A percentile compares a stretch with the other conserved stretches of the same genome.
These are phyloP conservation scores for Suricata suricatta DNA, from an alignment of 2,113 vertebrate species.

Conservation along the genomic window DNA sequence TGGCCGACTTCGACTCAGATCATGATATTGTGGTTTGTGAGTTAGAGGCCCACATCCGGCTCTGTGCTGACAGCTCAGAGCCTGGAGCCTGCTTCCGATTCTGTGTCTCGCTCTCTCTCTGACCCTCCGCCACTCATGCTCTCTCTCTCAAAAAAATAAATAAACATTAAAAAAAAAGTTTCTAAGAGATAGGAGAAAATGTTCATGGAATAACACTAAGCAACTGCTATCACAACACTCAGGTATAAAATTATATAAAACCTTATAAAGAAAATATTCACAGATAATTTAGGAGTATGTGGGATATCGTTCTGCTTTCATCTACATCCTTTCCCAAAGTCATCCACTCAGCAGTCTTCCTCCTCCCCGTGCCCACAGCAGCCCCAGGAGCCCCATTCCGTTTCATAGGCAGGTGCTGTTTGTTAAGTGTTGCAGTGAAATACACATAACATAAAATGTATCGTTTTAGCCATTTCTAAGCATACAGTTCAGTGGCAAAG, in stretches of 20 bases:
- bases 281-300: not conserved
- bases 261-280: not conserved
- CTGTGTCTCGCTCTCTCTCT: no score
- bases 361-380: not conserved
- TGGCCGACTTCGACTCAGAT: no score
- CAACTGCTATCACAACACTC: not conserved
- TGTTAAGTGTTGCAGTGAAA: not conserved
- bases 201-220: not conserved
- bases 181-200: not conserved
- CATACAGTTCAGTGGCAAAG: not conserved
- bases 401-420: not conserved
- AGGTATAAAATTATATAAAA: not conserved
- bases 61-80: no score
- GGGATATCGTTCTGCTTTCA: not conserved
- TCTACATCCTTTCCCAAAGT: not conserved
- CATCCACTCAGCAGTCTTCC: not conserved
- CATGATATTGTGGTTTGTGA: no score
- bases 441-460: not conserved
- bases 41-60: no score
- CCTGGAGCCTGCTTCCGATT: no score
- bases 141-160: no score
- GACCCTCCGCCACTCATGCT: no score
- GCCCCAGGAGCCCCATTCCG: not conserved
- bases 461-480: not conserved
- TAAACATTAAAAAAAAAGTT: no score